phyloP scores from a whole-genome alignment of 2,888 invertebrate species.

The Synanthedon tipuliformis region DNA sequence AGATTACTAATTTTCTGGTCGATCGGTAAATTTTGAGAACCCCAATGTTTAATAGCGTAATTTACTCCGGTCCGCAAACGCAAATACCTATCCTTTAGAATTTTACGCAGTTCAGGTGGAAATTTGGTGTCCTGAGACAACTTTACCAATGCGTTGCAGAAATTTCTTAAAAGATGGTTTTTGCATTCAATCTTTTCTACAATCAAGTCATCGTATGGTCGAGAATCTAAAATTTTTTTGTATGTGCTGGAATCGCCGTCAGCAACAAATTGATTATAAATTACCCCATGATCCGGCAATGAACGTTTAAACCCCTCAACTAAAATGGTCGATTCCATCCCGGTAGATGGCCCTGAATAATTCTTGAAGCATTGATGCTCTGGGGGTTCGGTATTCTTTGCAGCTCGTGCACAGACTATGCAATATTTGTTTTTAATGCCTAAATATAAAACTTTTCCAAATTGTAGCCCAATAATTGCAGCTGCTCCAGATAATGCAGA shows the following conservation, averaged over 20 bases:
- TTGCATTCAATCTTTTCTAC: conserved; percentile 3
- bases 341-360: conserved; percentile 3
- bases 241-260: conserved; percentile 3
- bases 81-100: no score
- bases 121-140: conserved; percentile 2
- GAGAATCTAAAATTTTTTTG: neutral
- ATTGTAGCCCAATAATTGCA: conserved; percentile 3
- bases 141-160: conserved; percentile 1
- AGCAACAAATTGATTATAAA: neutral
- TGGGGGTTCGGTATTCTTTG: neutral
- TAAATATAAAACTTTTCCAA: conserved; percentile 4
- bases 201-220: conserved; percentile 1
- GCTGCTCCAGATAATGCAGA: conserved; percentile 6
- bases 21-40: conserved; percentile 1
- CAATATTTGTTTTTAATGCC: conserved; percentile 6
- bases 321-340: conserved; percentile 2
- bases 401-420: conserved; percentile 6
- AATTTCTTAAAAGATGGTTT: conserved; percentile 2
- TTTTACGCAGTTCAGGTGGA: neutral
- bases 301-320: neutral
- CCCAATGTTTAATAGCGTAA: conserved; percentile 2
- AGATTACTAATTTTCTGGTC: conserved; percentile 1
- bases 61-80: no score
- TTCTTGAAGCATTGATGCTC: conserved; percentile 1
- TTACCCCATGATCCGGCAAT: neutral